Evolutionary conservation across 2,888 invertebrate species (phyloP).

Genomic region (Psylliodes chrysocephalus): DNA sequence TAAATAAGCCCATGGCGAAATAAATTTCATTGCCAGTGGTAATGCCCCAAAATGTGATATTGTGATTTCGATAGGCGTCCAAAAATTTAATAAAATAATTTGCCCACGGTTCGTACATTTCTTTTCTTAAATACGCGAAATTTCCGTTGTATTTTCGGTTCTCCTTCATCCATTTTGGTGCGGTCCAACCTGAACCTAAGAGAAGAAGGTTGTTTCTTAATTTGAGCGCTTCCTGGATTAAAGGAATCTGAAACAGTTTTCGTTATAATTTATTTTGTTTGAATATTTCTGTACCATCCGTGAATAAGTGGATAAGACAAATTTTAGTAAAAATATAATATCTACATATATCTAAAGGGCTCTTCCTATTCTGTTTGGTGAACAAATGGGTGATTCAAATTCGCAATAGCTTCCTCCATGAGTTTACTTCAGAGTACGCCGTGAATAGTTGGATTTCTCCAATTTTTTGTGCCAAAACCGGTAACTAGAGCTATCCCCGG

Average conservation of each 20-base stretch:
- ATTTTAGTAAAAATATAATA: no score
- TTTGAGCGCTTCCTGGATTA: slow-evolving; percentile 52
- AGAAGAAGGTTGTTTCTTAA: slow-evolving; percentile 51
- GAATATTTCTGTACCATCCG: no score
- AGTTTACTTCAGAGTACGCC: no score
- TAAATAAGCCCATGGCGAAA: slow-evolving; percentile 29
- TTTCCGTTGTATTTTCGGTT: slow-evolving; percentile 57
- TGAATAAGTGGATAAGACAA: no score
- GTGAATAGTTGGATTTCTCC: no score
- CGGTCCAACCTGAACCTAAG: slow-evolving; percentile 72
- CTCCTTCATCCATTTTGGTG: slow-evolving; percentile 69
- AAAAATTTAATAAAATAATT: slow-evolving; percentile 85
- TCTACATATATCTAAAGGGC: no score
- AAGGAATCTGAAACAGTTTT: slow-evolving; percentile 56
- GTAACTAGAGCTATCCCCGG: no score
- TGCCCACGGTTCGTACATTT: slow-evolving; percentile 80
- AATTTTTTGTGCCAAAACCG: no score
- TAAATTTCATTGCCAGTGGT: slow-evolving; percentile 35
- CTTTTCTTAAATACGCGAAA: slow-evolving; percentile 54
- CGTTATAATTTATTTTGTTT: no score
- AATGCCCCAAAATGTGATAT: slow-evolving; percentile 82
- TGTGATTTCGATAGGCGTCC: slow-evolving; percentile 76
- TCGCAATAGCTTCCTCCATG: no score
- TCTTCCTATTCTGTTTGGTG: no score
- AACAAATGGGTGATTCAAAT: background rate